phyloP scores from a whole-genome alignment of 2,797 vertebrate species.

The Gambusia yucatana region DNA sequence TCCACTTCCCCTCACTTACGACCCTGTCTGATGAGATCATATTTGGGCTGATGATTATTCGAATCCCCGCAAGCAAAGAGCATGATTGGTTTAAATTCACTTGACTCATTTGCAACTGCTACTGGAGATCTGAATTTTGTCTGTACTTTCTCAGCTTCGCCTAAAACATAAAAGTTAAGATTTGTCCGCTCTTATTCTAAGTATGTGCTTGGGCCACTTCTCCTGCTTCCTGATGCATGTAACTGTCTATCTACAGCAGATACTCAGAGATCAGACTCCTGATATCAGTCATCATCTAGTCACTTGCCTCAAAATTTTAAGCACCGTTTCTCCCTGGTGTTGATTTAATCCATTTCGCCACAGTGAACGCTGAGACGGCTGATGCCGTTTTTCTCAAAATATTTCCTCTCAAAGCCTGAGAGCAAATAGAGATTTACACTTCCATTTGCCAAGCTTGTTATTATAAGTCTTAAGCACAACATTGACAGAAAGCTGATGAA shows the following conservation, averaged over 20 bases:
- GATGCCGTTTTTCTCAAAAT: constrained; percentile 51
- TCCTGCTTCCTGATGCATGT: not conserved
- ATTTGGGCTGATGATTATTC: constrained; percentile 62
- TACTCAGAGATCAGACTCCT: constrained; percentile 12
- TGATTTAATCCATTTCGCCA: constrained; percentile 48
- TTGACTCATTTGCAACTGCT: constrained; percentile 39
- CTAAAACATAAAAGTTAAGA: constrained; percentile 19
- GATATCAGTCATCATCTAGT: constrained; percentile 8
- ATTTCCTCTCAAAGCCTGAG: constrained; percentile 44
- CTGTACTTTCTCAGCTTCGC: constrained; percentile 16
- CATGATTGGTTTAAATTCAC: constrained; percentile 52
- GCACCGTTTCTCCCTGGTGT: constrained; percentile 29
- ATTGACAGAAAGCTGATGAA: constrained; percentile 71
- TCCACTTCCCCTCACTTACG: constrained; percentile 44
- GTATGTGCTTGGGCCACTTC: not conserved
- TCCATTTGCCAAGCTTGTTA: constrained; percentile 58
- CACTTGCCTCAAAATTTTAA: constrained; percentile 25
- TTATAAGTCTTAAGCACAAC: constrained; percentile 49
- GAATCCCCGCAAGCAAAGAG: constrained; percentile 43
- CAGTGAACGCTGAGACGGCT: constrained; percentile 43
- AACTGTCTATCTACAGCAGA: not conserved
- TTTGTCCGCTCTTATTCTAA: not conserved
- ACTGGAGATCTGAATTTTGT: constrained; percentile 19
- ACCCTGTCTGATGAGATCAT: constrained; percentile 75
- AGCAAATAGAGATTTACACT: constrained; percentile 53